phyloP scores from a whole-genome alignment of 2,113 vertebrate species.

The Machaerirhynchus nigripectus region DNA sequence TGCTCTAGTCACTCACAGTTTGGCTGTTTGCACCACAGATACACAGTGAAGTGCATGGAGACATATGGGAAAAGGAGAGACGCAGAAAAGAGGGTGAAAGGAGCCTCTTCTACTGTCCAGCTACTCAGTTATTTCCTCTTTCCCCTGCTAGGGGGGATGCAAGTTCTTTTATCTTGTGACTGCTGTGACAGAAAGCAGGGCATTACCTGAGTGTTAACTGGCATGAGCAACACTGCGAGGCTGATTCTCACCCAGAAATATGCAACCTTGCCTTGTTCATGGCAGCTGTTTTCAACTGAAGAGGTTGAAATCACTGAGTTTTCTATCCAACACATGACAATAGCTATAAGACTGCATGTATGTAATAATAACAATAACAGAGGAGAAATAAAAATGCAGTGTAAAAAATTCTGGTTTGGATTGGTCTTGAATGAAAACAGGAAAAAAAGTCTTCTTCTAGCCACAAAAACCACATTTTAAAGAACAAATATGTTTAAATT shows the following conservation, averaged over 20 bases:
- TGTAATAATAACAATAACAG: neutral
- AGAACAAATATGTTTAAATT: neutral
- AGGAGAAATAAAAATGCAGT: neutral
- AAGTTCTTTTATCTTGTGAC: neutral
- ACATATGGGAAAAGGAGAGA: neutral
- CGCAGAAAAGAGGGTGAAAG: neutral
- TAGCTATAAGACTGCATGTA: neutral
- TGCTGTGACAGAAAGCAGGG: neutral
- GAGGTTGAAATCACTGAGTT: neutral
- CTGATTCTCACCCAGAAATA: neutral
- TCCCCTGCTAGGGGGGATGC: neutral
- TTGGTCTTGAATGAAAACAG: neutral
- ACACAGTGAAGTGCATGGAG: neutral
- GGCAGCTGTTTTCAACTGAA: neutral
- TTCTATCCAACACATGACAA: neutral
- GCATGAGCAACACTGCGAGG: neutral
- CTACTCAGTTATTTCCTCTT: neutral
- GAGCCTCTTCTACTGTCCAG: neutral
- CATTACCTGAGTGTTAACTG: neutral
- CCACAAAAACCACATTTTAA: neutral
- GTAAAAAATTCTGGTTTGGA: neutral
- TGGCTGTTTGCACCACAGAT: neutral
- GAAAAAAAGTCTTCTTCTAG: neutral
- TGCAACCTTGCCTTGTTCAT: neutral
- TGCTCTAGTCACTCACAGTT: neutral